Evolutionary conservation across 2,113 vertebrate species (phyloP).

Genomic region (Calidris pugnax): DNA sequence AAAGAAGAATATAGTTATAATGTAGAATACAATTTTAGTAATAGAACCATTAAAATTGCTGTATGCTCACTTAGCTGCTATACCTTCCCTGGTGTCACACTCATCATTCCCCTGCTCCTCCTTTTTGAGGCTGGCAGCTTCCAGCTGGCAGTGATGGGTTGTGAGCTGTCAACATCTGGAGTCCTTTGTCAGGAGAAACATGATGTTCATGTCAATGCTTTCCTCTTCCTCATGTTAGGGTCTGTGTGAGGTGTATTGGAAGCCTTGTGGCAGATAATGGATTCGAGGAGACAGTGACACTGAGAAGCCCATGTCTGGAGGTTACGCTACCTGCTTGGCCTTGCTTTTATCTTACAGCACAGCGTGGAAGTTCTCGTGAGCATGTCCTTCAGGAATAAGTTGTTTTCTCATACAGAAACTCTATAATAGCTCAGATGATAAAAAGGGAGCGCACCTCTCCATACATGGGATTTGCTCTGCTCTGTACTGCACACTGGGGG

Average conservation of each 20-base stretch:
- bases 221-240: background rate
- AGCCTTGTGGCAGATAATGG: background rate
- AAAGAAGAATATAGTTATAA: background rate
- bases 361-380: background rate
- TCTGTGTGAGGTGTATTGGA: rapidly evolving
- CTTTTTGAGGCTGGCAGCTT: background rate
- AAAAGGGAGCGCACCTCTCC: background rate
- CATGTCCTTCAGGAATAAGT: background rate
- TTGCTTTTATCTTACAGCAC: background rate
- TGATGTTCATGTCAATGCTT: background rate
- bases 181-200: background rate
- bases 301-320: background rate
- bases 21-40: background rate
- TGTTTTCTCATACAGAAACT: background rate
- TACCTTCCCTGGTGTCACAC: background rate
- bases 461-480: background rate
- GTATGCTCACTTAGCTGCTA: background rate
- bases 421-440: background rate
- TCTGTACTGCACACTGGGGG: rapidly evolving
- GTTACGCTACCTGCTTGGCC: background rate
- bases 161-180: background rate
- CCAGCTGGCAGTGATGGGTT: background rate
- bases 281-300: background rate
- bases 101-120: background rate
- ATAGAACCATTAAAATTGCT: background rate